phyloP scores from a whole-genome alignment of 1,140 invertebrate species.

The Aplysia californica region DNA sequence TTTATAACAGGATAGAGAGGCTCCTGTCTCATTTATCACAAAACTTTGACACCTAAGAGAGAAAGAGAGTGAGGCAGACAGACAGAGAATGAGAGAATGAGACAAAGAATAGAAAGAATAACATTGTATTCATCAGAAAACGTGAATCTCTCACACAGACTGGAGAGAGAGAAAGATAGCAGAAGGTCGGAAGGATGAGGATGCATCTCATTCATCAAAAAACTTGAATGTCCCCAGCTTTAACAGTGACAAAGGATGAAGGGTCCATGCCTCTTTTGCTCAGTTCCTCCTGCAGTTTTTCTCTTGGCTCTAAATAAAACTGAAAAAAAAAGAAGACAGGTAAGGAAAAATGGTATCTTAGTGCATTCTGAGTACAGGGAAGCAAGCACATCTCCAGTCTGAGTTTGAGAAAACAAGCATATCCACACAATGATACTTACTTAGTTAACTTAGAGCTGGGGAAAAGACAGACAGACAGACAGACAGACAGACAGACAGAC shows the following conservation, averaged over 20 bases:
- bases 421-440: not conserved
- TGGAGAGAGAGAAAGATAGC: not conserved
- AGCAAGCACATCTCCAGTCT: not conserved
- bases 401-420: not conserved
- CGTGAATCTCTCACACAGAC: no score
- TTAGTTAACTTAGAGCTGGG: no score
- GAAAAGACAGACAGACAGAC: no score
- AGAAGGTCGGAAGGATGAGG: no score
- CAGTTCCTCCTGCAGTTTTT: constrained; percentile 30
- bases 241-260: constrained; percentile 38
- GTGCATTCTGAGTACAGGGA: not conserved
- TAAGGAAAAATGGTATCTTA: not conserved
- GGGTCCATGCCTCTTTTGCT: constrained; percentile 27
- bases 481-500: no score
- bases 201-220: constrained; percentile 11
- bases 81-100: not conserved
- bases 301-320: constrained; percentile 43
- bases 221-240: constrained; percentile 37
- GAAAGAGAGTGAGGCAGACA: not conserved
- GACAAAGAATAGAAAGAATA: not conserved
- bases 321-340: constrained; percentile 24
- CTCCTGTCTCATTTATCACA: no score
- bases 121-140: no score
- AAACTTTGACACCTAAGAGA: no score
- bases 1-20: no score